Evolutionary conservation across 2,113 vertebrate genomes (phyloP).

Genomic region (Progne subis): DNA sequence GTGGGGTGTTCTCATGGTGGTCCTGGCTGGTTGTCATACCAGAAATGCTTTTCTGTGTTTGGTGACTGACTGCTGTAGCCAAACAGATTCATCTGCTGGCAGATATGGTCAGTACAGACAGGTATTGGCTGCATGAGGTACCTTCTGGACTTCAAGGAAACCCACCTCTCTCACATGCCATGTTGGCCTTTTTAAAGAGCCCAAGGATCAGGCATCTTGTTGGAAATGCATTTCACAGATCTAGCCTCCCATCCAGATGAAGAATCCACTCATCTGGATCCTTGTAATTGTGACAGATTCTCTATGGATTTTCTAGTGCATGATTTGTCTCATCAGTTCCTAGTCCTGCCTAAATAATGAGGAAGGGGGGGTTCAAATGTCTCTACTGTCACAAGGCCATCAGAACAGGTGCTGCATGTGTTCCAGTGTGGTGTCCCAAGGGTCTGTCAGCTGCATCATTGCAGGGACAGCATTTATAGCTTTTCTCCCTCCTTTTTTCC

Average conservation of each 20-base stretch:
- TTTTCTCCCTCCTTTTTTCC: not conserved
- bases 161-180: not conserved
- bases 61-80: not conserved
- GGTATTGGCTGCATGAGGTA: not conserved
- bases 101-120: not conserved
- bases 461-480: not conserved
- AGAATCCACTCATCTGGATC: not conserved
- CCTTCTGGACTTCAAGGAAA: not conserved
- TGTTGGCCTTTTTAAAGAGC: not conserved
- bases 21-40: not conserved
- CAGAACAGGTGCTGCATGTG: not conserved
- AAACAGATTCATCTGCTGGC: not conserved
- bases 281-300: not conserved
- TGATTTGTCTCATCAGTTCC: not conserved
- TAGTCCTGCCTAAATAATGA: not conserved
- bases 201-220: not conserved
- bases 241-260: not conserved
- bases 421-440: accelerated
- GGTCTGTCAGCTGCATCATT: not conserved
- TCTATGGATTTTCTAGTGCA: not conserved
- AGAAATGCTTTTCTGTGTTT: not conserved
- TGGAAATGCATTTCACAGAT: not conserved
- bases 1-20: not conserved
- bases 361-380: not conserved
- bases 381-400: not conserved